A percentile compares a stretch with the other conserved stretches of the same genome.
phyloP scores from a whole-genome alignment of 2,888 invertebrate species.

The Drosophila phalerata region DNA sequence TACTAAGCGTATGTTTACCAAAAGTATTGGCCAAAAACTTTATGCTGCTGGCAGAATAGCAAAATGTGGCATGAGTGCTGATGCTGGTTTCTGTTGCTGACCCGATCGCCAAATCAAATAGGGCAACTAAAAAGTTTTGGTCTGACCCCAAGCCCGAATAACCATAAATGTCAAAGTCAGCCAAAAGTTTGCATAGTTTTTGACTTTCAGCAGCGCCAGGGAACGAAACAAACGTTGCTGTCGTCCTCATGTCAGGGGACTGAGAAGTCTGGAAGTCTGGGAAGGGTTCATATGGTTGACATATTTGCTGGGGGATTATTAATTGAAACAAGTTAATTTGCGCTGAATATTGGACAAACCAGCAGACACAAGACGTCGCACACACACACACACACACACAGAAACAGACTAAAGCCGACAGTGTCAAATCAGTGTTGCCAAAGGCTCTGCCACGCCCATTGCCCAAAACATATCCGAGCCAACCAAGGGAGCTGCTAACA shows the following conservation, averaged over 20 bases:
- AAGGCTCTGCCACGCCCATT: slow-evolving; percentile 62
- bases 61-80: slow-evolving; percentile 8
- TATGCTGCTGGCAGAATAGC: slow-evolving; percentile 43
- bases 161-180: slow-evolving; percentile 83
- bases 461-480: not conserved
- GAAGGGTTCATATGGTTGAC: slow-evolving; percentile 74
- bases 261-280: not conserved
- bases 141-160: slow-evolving; percentile 52
- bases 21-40: slow-evolving; percentile 67
- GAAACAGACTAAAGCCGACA: slow-evolving; percentile 50
- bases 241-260: slow-evolving; percentile 11
- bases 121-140: slow-evolving; percentile 66
- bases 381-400: slow-evolving; percentile 27
- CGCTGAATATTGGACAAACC: slow-evolving; percentile 72
- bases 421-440: slow-evolving; percentile 67
- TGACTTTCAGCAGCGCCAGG: slow-evolving; percentile 68
- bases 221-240: slow-evolving; percentile 23
- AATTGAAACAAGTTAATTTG: slow-evolving; percentile 85
- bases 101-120: slow-evolving; percentile 68
- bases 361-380: slow-evolving; percentile 41
- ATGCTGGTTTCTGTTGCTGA: slow-evolving; percentile 3
- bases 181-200: slow-evolving; percentile 81
- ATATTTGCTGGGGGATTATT: slow-evolving; percentile 84
- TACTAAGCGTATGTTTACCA: slow-evolving; percentile 63
- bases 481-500: slow-evolving; percentile 41